These are phyloP conservation scores for Cygnus olor DNA, from an alignment of 2,797 vertebrate species.

Conservation along the genomic window DNA sequence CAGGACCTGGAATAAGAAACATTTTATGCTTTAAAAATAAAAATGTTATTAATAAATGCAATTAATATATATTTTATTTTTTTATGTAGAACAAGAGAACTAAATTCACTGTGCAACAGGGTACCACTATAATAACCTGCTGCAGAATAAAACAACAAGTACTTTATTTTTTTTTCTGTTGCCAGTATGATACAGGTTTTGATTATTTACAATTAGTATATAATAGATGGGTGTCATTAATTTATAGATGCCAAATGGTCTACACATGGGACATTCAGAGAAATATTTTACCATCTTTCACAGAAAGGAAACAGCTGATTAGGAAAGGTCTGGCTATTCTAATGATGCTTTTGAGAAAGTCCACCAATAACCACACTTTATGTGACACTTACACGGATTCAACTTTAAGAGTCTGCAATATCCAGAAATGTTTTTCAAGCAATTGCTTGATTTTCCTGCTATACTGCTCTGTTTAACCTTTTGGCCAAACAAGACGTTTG, in stretches of 20 bases:
- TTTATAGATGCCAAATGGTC: conserved; percentile 14
- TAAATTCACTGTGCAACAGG: background rate
- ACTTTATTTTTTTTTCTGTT: conserved; percentile 8
- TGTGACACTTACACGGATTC: background rate
- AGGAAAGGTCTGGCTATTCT: background rate
- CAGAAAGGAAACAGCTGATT: background rate
- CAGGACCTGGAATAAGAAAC: background rate
- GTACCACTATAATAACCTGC: conserved; percentile 38
- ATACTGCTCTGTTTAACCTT: background rate
- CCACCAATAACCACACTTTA: background rate
- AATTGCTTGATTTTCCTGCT: background rate
- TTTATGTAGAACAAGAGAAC: background rate
- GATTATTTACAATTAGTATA: conserved; percentile 29
- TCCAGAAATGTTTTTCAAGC: background rate
- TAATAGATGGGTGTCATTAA: conserved; percentile 26
- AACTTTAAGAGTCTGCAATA: background rate
- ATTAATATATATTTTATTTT: conserved; percentile 47
- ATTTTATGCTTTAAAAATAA: conserved; percentile 44
- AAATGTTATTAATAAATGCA: conserved; percentile 49
- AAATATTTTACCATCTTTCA: conserved; percentile 8
- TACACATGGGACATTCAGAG: background rate
- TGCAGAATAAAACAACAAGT: conserved; percentile 56
- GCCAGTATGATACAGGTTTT: conserved; percentile 9
- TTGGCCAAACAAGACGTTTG: background rate
- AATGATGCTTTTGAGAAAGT: background rate